These are phyloP conservation scores for Corythoichthys haematopterus DNA, from an alignment of 2,113 vertebrate species.

Conservation along the genomic window DNA sequence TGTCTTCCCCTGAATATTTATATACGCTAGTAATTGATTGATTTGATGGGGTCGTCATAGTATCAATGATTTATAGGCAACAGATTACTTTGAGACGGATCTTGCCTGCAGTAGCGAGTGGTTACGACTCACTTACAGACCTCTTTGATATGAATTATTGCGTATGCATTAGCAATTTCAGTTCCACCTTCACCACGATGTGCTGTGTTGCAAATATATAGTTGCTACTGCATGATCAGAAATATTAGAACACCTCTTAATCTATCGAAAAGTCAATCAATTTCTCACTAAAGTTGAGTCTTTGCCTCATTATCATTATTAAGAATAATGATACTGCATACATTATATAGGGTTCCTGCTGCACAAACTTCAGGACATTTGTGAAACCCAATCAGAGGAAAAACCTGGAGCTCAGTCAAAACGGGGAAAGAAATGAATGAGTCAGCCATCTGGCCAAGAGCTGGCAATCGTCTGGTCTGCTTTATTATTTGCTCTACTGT, in stretches of 20 bases:
- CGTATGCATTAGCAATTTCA: slow-evolving; percentile 47
- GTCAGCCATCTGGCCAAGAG: slow-evolving; percentile 40
- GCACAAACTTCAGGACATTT: slow-evolving; percentile 31
- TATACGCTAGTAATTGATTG: slow-evolving; percentile 35
- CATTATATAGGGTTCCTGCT: slow-evolving; percentile 27
- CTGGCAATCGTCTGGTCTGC: slow-evolving; percentile 29
- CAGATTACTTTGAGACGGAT: slow-evolving; percentile 24
- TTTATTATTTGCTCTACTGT: slow-evolving; percentile 42
- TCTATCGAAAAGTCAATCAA: not conserved
- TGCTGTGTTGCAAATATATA: slow-evolving; percentile 34
- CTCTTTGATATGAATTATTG: slow-evolving; percentile 43
- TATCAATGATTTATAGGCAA: slow-evolving; percentile 32
- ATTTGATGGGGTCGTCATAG: slow-evolving; percentile 27
- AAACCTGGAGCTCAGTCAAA: slow-evolving; percentile 44
- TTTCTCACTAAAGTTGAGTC: not conserved
- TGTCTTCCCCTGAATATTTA: slow-evolving; percentile 23
- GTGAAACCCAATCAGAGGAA: slow-evolving; percentile 27
- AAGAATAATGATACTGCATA: slow-evolving; percentile 24
- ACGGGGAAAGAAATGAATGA: slow-evolving; percentile 37
- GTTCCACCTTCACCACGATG: slow-evolving; percentile 27
- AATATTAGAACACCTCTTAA: not conserved
- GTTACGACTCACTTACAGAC: slow-evolving; percentile 40
- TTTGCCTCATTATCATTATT: not conserved
- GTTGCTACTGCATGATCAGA: slow-evolving; percentile 1
- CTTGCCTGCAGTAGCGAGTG: slow-evolving; percentile 26